Conservation (phyloP, 2,888 invertebrate species). For the Drosophila niveifrons region DNA sequence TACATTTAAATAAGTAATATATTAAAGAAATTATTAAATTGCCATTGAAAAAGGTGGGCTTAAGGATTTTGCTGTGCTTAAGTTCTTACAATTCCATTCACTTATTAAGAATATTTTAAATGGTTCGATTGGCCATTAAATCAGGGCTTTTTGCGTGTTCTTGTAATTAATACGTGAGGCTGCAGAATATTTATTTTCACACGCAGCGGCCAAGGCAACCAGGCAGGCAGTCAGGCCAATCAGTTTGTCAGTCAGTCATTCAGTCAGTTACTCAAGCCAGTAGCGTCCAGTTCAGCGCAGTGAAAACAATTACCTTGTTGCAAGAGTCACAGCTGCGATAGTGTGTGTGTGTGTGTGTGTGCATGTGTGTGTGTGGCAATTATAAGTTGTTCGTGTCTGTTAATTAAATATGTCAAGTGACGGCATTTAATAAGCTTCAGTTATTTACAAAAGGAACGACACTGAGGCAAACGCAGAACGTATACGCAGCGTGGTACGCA, state of each 20-base stretch:
- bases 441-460: conserved; percentile 70
- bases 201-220: conserved; percentile 44
- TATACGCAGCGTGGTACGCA: conserved; percentile 35
- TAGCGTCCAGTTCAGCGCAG: conserved; percentile 13
- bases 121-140: conserved; percentile 10
- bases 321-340: conserved; percentile 41
- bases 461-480: conserved; percentile 54
- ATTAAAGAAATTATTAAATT: neutral
- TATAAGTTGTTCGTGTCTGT: conserved; percentile 81
- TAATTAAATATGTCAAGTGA: conserved; percentile 82
- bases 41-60: neutral
- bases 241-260: conserved; percentile 10
- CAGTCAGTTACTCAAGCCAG: conserved; percentile 12
- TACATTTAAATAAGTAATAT: neutral
- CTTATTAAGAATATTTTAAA: conserved; percentile 1
- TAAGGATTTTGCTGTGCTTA: neutral
- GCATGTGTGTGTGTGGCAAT: conserved; percentile 53
- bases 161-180: conserved; percentile 67
- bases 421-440: conserved; percentile 80
- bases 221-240: neutral
- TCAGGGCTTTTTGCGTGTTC: conserved; percentile 50
- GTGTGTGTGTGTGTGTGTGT: conserved; percentile 20
- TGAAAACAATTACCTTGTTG: conserved; percentile 66
- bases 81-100: neutral
- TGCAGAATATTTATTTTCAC: conserved; percentile 69